These are phyloP conservation scores for Aphis craccivora DNA, from an alignment of 1,140 invertebrate genomes.

Conservation along the genomic window DNA sequence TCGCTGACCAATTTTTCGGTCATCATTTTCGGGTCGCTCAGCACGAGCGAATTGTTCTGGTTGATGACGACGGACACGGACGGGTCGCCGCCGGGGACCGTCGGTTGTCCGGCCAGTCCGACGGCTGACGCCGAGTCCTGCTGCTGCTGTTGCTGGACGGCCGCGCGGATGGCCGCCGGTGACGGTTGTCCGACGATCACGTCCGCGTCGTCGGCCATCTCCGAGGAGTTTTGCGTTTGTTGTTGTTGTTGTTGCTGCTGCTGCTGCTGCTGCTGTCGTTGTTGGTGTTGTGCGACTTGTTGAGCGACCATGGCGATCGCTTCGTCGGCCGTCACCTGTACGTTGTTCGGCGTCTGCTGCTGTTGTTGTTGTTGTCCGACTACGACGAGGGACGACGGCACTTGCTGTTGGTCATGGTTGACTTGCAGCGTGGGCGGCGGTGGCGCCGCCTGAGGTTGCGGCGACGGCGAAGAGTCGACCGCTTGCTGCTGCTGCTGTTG, in stretches of 20 bases:
- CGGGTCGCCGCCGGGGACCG: background rate
- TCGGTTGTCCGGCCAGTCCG: constrained; percentile 5
- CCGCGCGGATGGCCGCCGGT: background rate
- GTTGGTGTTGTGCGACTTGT: constrained; percentile 53
- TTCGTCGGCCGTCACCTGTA: constrained; percentile 44
- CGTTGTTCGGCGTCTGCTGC: background rate
- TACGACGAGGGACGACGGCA: background rate
- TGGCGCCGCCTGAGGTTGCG: constrained; percentile 33
- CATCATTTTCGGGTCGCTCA: constrained; percentile 62
- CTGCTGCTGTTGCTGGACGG: constrained; percentile 28
- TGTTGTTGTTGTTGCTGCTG: constrained; percentile 44
- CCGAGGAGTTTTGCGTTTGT: constrained; percentile 34
- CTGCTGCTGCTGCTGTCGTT: constrained; percentile 18
- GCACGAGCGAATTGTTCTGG: constrained; percentile 48
- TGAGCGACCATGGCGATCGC: constrained; percentile 50
- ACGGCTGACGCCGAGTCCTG: constrained; percentile 29
- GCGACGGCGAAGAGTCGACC: background rate
- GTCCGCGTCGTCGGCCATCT: constrained; percentile 44
- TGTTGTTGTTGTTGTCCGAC: constrained; percentile 21
- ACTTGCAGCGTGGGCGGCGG: constrained; percentile 20
- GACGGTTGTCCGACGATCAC: constrained; percentile 28
- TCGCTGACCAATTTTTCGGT: constrained; percentile 63
- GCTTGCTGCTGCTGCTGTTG: constrained; percentile 48
- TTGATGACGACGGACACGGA: constrained; percentile 23
- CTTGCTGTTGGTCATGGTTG: constrained; percentile 46